Evolutionary conservation across 2,888 invertebrate genomes (phyloP).

Genomic region (Drepanosiphum platanoidis): DNA sequence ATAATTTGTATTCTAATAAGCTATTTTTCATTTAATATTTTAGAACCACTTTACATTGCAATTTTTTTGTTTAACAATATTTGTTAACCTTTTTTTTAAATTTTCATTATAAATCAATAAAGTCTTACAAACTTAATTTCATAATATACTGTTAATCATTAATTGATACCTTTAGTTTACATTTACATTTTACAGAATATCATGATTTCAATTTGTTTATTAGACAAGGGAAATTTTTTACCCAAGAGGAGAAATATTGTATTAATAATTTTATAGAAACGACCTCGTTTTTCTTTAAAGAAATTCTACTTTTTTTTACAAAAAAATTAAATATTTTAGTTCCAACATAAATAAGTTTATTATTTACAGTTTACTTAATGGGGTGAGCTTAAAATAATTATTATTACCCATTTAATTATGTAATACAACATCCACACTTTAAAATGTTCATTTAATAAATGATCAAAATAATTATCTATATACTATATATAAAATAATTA

Average conservation of each 20-base stretch:
- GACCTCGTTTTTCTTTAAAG: constrained; percentile 32
- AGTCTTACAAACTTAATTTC: not conserved
- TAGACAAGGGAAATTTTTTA: not conserved
- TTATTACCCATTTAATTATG: not conserved
- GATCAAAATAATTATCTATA: too few species aligned
- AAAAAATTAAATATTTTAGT: too few species aligned
- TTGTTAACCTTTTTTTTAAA: not conserved
- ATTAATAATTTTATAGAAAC: not conserved
- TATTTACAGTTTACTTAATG: not conserved
- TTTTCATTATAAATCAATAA: not conserved
- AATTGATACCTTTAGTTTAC: too few species aligned
- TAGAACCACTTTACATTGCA: not conserved
- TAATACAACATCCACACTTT: not conserved
- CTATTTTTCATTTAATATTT: not conserved
- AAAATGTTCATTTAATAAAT: not conserved
- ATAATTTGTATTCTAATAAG: too few species aligned
- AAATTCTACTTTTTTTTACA: not conserved
- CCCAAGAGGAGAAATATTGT: not conserved
- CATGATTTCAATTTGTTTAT: not conserved
- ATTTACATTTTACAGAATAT: not conserved
- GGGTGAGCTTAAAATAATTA: not conserved
- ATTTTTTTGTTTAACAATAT: not conserved
- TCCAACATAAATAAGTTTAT: not conserved
- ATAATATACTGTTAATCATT: too few species aligned
- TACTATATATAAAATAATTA: not conserved